These are phyloP conservation scores for Paguma larvata DNA, from an alignment of 2,797 vertebrate genomes.

Conservation along the genomic window DNA sequence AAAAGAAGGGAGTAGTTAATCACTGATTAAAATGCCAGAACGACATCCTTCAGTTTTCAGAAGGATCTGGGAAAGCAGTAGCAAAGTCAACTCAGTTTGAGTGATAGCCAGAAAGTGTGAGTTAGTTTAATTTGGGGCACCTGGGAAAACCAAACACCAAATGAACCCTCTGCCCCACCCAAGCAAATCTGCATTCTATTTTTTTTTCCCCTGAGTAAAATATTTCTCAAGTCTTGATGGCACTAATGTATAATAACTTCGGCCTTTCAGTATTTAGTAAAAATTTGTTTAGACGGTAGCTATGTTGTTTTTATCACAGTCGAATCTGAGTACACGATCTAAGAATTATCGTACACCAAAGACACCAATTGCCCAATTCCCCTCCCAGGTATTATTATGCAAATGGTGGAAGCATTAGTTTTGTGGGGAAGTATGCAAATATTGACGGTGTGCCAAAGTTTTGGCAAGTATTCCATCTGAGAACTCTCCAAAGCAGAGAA, in stretches of 20 bases:
- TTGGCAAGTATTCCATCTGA: neutral
- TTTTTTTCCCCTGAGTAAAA: neutral
- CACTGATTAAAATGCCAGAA: conserved; percentile 90
- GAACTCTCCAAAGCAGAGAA: neutral
- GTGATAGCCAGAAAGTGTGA: conserved; percentile 84
- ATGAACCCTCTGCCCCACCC: no score
- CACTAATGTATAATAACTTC: conserved; percentile 33
- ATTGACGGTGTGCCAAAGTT: neutral
- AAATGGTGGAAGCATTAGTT: neutral
- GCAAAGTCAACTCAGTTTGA: conserved; percentile 67
- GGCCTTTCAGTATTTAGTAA: neutral
- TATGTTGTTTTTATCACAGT: neutral
- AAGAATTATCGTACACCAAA: neutral
- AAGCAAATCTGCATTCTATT: conserved; percentile 6
- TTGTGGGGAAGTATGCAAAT: neutral
- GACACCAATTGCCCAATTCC: neutral
- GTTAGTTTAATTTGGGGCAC: conserved; percentile 84
- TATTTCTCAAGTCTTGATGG: conserved; percentile 53
- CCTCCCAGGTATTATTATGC: neutral
- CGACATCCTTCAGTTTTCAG: conserved; percentile 85
- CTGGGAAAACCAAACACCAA: conserved; percentile 75
- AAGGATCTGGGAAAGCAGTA: conserved; percentile 85
- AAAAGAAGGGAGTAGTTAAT: conserved; percentile 90
- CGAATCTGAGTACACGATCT: neutral
- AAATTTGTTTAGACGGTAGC: neutral